These are phyloP conservation scores for Epirrhoe tristata DNA, from an alignment of 2,888 invertebrate species.

Conservation along the genomic window DNA sequence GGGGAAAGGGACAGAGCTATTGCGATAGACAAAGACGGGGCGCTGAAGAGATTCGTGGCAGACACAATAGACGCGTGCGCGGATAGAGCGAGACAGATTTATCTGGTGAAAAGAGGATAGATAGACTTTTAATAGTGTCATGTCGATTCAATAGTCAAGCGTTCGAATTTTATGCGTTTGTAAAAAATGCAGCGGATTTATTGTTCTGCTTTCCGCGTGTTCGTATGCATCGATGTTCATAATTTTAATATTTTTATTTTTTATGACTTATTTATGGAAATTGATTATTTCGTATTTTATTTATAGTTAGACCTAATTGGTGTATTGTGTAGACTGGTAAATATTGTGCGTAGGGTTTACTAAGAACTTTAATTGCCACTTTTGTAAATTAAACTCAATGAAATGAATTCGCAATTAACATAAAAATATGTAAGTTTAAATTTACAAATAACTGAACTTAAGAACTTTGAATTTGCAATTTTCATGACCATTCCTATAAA, in stretches of 20 bases:
- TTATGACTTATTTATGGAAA: no score
- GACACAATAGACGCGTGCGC: constrained; percentile 83
- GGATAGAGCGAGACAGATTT: constrained; percentile 62
- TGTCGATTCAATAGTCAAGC: constrained; percentile 71
- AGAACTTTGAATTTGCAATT: neutral
- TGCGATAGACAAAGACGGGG: constrained; percentile 60
- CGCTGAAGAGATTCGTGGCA: constrained; percentile 66
- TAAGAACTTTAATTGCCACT: no score
- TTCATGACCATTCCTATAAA: neutral
- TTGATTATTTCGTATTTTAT: no score
- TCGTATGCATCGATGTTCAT: neutral
- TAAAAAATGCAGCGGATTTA: constrained; percentile 81
- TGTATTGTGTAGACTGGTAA: no score
- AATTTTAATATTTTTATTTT: neutral
- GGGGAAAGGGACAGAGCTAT: constrained; percentile 67
- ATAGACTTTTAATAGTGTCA: constrained; percentile 52
- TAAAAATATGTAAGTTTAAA: no score
- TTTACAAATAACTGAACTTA: neutral
- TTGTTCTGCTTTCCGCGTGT: constrained; percentile 53
- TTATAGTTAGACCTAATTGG: no score
- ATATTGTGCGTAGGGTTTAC: no score
- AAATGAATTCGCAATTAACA: neutral
- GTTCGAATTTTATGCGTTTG: constrained; percentile 81
- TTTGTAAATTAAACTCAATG: no score
- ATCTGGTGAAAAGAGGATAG: constrained; percentile 60